phyloP scores from a whole-genome alignment of 2,888 invertebrate species.

The Abrostola tripartita region DNA sequence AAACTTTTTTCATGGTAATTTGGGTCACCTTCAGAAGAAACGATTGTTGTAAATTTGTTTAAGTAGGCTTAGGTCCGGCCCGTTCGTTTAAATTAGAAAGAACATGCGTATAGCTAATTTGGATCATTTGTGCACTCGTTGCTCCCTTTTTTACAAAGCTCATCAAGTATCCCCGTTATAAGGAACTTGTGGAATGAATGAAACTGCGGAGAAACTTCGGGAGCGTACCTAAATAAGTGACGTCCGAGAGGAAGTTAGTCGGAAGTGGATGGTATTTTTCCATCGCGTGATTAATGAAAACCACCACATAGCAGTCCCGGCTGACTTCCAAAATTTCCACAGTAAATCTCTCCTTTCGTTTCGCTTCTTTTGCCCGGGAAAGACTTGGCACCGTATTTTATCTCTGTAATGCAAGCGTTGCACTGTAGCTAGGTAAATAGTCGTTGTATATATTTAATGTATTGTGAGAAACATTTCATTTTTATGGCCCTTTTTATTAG shows the following conservation, averaged over 20 bases:
- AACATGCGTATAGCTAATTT: constrained; percentile 66
- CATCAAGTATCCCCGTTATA: constrained; percentile 22
- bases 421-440: constrained; percentile 81
- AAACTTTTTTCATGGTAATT: constrained; percentile 88
- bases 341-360: constrained; percentile 84
- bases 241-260: constrained; percentile 66
- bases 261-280: constrained; percentile 78
- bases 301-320: constrained; percentile 81
- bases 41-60: constrained; percentile 85
- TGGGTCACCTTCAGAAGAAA: constrained; percentile 87
- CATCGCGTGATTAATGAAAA: constrained; percentile 82
- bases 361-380: constrained; percentile 83
- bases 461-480: constrained; percentile 59
- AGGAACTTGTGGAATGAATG: constrained; percentile 37
- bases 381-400: constrained; percentile 87
- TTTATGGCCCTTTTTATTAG: constrained; percentile 55
- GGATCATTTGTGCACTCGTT: constrained; percentile 47
- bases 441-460: constrained; percentile 64
- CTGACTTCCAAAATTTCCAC: constrained; percentile 87
- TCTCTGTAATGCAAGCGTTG: constrained; percentile 83
- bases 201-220: constrained; percentile 45
- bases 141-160: constrained; percentile 22
- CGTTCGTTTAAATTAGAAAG: constrained; percentile 79
- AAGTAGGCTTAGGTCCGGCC: constrained; percentile 82
- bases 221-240: constrained; percentile 54